phyloP scores from a whole-genome alignment of 2,113 vertebrate species.

The Ranitomeya imitator region DNA sequence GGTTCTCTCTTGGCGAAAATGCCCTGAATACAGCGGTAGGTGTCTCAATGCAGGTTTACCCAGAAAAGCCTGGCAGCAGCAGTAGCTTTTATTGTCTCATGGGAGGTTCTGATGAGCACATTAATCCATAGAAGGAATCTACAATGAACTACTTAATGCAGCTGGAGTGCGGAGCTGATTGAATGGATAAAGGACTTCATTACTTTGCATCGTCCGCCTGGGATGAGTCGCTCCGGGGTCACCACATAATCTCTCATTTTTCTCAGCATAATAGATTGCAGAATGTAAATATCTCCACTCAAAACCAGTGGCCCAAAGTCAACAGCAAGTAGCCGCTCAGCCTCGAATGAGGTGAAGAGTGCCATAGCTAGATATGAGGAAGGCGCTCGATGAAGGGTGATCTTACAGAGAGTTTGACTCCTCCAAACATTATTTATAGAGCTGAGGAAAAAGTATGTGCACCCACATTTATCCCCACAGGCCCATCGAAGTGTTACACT shows the following conservation, averaged over 20 bases:
- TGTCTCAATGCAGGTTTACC: too few species aligned
- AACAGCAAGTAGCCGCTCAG: constrained; percentile 18
- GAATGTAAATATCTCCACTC: constrained; percentile 30
- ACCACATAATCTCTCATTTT: constrained; percentile 51
- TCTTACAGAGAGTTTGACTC: neutral
- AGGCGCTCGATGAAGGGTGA: neutral
- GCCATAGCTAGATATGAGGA: neutral
- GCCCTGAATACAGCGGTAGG: too few species aligned
- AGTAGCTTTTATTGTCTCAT: neutral
- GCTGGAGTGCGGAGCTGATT: constrained; percentile 13
- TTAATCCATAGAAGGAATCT: constrained; percentile 10
- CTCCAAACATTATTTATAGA: constrained; percentile 5
- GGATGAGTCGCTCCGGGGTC: constrained; percentile 16
- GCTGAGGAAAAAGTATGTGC: neutral
- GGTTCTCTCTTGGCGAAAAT: too few species aligned
- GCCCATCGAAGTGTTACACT: neutral
- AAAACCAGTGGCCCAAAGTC: constrained; percentile 11
- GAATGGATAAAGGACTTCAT: constrained; percentile 47
- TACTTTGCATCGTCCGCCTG: constrained; percentile 27
- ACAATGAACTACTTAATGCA: constrained; percentile 36
- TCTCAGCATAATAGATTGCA: constrained; percentile 52
- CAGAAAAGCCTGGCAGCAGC: too few species aligned
- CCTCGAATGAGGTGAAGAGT: neutral
- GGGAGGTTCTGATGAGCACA: neutral
- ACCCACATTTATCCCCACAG: neutral